phyloP scores from a whole-genome alignment of 2,888 invertebrate species.

The Phengaris arion region DNA sequence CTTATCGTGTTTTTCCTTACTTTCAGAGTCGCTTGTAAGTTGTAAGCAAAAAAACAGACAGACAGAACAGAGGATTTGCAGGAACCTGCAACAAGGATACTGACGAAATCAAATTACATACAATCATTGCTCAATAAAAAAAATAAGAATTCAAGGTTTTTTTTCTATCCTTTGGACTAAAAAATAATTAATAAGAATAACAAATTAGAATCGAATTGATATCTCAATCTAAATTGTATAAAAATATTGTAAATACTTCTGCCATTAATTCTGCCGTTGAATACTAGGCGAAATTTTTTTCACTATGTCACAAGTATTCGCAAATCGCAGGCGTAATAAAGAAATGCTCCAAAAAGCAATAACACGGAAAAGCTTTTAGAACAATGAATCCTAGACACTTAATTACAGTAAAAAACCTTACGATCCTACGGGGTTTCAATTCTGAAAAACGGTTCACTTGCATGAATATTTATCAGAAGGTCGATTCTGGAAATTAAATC shows the following conservation, averaged over 20 bases:
- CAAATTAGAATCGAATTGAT: no score
- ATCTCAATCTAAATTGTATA: no score
- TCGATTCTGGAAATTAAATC: background rate
- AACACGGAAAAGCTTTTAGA: slow-evolving; percentile 5
- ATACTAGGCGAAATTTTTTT: background rate
- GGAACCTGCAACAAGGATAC: background rate
- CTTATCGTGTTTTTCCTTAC: slow-evolving; percentile 28
- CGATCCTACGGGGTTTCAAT: background rate
- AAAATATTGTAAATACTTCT: no score
- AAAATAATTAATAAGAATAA: no score
- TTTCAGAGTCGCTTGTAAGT: slow-evolving; percentile 50
- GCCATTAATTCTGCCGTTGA: no score
- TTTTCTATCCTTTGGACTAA: background rate
- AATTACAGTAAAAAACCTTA: background rate
- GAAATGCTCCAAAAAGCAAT: background rate
- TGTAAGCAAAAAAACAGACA: slow-evolving; percentile 36
- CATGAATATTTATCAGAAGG: background rate
- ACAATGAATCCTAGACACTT: background rate
- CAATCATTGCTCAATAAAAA: background rate
- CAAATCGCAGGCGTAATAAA: background rate
- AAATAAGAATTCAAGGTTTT: background rate
- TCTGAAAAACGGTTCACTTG: background rate
- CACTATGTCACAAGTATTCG: background rate
- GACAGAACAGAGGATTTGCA: background rate
- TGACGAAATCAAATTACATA: background rate